Base-by-base conservation (phyloP, 2,797 vertebrate species). In the Loriculus beryllinus region DNA sequence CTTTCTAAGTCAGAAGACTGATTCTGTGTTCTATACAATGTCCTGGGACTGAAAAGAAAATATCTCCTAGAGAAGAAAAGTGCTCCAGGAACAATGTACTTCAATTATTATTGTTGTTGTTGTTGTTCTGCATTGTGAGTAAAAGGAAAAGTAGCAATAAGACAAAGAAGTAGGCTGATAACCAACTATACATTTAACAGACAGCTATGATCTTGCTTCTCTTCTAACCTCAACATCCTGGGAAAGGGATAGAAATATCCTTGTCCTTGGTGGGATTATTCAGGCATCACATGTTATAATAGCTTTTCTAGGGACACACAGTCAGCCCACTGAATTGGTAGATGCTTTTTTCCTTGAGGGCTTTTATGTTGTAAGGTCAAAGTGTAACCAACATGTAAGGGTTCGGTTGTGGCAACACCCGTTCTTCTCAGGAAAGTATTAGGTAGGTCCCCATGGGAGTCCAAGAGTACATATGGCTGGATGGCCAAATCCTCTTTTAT, bases 361-460 rank as follows among this genome's bases (percentile, higher is more conserved):
- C 54, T 68, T 57, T n/a, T 10, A 9, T 48, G 12, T 56, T 59
- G 4, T 26, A 84, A 43, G 39, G 26, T 51, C 47, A 59, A 90
- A 63, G 47, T 0, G 0, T 63, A 67, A 72, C n/a, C 63, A 51
- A 1, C 0, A 0, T 49, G 15, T 63, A 70, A 67, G 12, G 9
- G 21, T 64, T 90, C 87, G 60, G 17, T 70, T 82, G 23, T 70
- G 68, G 19, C 43, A 80, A 60, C 25, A 54, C 22, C 26, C 3
- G 0, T 69, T 92, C 28, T 77, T 37, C 33, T 82, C 26, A 37
- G 43, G 33, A 77, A 69, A 76, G 5, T 37, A 7, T 0, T 2
- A 93, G 40, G 6, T 33, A 51, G n/a, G 11, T 43, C 10, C 10
- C 5, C 6, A 3, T 28, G 39, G 23, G n/a, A 86, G 52, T 75